These are phyloP conservation scores for Apis dorsata DNA, from an alignment of 1,140 invertebrate genomes.

Conservation along the genomic window DNA sequence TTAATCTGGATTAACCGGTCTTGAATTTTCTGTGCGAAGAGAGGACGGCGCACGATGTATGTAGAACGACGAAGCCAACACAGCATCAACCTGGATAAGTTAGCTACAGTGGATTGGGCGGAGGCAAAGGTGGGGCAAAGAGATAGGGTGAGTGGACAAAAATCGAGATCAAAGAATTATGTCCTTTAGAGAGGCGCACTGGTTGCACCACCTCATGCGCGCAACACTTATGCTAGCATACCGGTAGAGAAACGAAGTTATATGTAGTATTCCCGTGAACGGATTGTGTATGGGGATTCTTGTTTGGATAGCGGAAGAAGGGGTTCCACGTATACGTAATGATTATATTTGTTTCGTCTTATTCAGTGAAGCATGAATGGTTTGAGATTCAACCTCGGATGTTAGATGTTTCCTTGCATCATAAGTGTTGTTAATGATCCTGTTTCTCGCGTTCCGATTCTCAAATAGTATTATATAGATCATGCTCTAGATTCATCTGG, in stretches of 20 bases:
- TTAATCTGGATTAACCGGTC: conserved; percentile 70
- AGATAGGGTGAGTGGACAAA: conserved; percentile 47
- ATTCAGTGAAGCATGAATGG: conserved; percentile 43
- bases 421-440: conserved; percentile 11
- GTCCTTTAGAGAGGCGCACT: conserved; percentile 53
- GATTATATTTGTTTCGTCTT: conserved; percentile 40
- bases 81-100: background rate
- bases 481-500: background rate
- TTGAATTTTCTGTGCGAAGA: conserved; percentile 52
- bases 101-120: background rate
- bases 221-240: conserved; percentile 4
- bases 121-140: background rate
- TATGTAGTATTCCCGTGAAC: background rate
- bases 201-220: conserved; percentile 38
- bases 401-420: conserved; percentile 6
- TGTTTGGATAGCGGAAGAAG: conserved; percentile 30
- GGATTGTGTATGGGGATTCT: conserved; percentile 29
- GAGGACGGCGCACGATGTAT: conserved; percentile 26
- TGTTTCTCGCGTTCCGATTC: background rate
- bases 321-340: conserved; percentile 23
- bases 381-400: background rate
- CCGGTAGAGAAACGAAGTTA: conserved; percentile 33
- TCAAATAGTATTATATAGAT: background rate
- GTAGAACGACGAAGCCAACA: conserved; percentile 16
- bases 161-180: conserved; percentile 63